These are phyloP conservation scores for Coleophora deauratella DNA, from an alignment of 2,888 invertebrate species.

Conservation along the genomic window DNA sequence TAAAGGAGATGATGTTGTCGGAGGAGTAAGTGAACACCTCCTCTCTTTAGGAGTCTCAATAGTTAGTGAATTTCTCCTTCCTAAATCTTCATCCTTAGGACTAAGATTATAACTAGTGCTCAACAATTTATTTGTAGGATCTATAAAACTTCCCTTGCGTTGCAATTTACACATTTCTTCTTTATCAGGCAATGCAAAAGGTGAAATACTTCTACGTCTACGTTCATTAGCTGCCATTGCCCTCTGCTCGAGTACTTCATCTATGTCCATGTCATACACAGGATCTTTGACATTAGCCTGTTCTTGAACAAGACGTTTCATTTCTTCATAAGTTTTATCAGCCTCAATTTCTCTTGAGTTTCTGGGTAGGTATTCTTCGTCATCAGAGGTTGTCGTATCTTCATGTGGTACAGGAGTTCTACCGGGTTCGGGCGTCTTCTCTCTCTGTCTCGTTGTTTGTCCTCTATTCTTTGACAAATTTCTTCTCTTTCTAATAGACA, in stretches of 20 bases:
- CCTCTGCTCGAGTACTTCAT: conserved; percentile 61
- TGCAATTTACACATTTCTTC: conserved; percentile 45
- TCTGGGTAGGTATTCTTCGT: conserved; percentile 42
- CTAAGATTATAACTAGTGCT: conserved; percentile 56
- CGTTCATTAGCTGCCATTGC: conserved; percentile 57
- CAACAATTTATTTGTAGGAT: conserved; percentile 62
- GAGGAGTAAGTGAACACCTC: conserved; percentile 39
- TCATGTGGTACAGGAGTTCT: conserved; percentile 67
- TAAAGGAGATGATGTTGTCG: conserved; percentile 45
- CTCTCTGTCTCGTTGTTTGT: conserved; percentile 58
- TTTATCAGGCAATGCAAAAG: conserved; percentile 62
- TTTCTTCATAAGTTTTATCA: conserved; percentile 64
- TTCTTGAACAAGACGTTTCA: conserved; percentile 59
- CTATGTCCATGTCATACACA: conserved; percentile 59
- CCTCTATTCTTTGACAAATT: conserved; percentile 74
- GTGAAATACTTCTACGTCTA: conserved; percentile 66
- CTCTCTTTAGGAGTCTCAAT: conserved; percentile 37
- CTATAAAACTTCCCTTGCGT: conserved; percentile 65
- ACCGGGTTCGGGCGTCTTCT: conserved; percentile 67
- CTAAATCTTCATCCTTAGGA: conserved; percentile 53
- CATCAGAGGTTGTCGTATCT: conserved; percentile 77
- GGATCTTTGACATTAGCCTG: conserved; percentile 56
- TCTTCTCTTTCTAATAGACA: conserved; percentile 75
- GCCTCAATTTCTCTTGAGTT: conserved; percentile 63
- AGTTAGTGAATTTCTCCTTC: conserved; percentile 46